Conservation (phyloP, 2,113 vertebrate genomes). For the Herpetotheres cachinnans region DNA sequence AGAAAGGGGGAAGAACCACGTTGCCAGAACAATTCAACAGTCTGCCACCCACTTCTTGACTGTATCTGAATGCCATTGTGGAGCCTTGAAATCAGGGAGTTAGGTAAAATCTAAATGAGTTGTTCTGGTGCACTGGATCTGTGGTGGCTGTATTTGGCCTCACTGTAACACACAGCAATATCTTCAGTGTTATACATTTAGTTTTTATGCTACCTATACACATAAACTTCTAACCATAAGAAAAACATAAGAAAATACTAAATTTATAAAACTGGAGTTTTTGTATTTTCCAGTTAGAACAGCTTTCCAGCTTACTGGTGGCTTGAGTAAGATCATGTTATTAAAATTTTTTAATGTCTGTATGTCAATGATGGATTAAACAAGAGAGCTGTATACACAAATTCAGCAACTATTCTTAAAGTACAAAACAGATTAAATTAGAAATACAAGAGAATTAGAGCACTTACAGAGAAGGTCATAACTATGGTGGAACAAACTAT, state of each 20-base stretch:
- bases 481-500: background rate
- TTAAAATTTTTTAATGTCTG: background rate
- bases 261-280: background rate
- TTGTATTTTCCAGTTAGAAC: background rate
- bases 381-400: background rate
- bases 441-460: background rate
- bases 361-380: background rate
- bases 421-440: background rate
- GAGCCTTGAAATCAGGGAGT: background rate
- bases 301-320: background rate
- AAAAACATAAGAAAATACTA: background rate
- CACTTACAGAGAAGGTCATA: background rate
- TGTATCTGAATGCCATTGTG: background rate
- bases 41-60: background rate
- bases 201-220: background rate
- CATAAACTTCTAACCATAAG: background rate
- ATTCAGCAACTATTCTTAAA: background rate
- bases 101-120: background rate
- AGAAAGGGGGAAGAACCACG: fast-evolving
- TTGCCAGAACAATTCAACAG: background rate
- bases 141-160: background rate
- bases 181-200: background rate
- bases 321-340: background rate
- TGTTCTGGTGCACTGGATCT: background rate
- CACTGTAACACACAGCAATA: background rate